phyloP scores from a whole-genome alignment of 2,888 invertebrate species.

The Isoperla grammatica region DNA sequence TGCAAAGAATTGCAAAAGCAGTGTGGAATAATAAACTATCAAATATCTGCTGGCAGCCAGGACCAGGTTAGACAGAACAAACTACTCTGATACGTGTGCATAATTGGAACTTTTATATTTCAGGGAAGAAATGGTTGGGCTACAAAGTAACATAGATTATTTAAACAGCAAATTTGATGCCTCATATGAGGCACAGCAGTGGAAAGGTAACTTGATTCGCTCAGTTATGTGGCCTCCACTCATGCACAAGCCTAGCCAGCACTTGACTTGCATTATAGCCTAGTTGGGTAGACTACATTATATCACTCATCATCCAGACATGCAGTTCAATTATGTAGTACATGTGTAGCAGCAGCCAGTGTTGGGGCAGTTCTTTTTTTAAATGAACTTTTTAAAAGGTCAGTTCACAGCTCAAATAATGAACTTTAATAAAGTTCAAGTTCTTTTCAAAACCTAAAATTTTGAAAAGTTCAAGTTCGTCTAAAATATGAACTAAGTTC shows the following conservation, averaged over 20 bases:
- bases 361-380: background rate
- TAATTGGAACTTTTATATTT: conserved; percentile 36
- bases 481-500: too few relatives aligned
- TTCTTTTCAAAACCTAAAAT: too few relatives aligned
- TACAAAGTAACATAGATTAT: conserved; percentile 72
- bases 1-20: conserved; percentile 48
- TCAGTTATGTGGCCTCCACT: background rate
- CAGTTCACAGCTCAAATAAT: too few relatives aligned
- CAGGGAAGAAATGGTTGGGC: conserved; percentile 73
- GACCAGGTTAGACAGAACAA: conserved; percentile 33
- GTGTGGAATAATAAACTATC: conserved; percentile 19
- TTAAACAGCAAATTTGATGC: conserved; percentile 46
- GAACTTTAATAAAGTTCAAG: too few relatives aligned
- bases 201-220: conserved; percentile 32
- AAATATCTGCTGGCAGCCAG: background rate
- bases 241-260: conserved; percentile 1
- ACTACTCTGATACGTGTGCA: conserved; percentile 33
- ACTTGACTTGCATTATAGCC: background rate
- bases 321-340: too few relatives aligned
- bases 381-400: too few relatives aligned
- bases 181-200: conserved; percentile 36
- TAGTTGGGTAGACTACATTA: background rate
- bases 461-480: too few relatives aligned
- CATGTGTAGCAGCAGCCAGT: background rate
- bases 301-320: background rate